Evolutionary conservation across 2,113 vertebrate species (phyloP), one percentile per base, ranked within the genome.

Genomic region (Myrmecophaga tridactyla): DNA sequence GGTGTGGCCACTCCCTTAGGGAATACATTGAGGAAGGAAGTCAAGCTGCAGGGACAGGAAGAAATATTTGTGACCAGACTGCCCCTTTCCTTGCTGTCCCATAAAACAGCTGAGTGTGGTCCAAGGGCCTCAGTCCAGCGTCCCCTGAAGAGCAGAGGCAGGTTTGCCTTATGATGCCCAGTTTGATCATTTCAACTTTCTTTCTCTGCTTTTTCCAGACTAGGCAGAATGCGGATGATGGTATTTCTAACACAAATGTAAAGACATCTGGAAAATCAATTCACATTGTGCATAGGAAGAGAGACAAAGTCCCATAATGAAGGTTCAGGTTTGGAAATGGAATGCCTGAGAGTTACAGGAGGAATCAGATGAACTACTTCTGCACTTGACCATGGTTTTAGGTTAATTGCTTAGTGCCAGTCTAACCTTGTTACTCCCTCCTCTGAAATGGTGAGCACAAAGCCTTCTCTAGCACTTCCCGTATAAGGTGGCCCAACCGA

Each of bases 231-330:
- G 29, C 51, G 76, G 29, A 58, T 76, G 14, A 23, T 83, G 15
- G 58, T n/a, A 69, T 86, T 92, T 92, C 7, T 34, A 48, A 23
- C 70, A 20, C 62, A 91, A 69, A 58, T 25, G 25, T 65, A 89
- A 89, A 89, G 14, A 36, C 69, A 58, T 87, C 83, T 76, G 58
- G 86, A 89, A 86, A 13, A 76, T n/a, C 58, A 72, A 94, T 53
- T 65, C 34, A 63, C 43, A 48, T 5, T 56, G 63, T 60, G 11
- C 8, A 7, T 0, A 12, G 51, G 25, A 65, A 70, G 23, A 83
- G 78, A 94, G 43, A 70, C 29, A 25, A n/a, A n/a, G 18, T 83
- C 86, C 27, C 18, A n/a, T n/a, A 62, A 69, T 27, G 43, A 86
- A n/a, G 29, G 65, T 39, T 60, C 58, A 72, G 60, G 62, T 43